These are phyloP conservation scores for Sebastiscus tertius DNA, from an alignment of 2,797 vertebrate species.

Conservation along the genomic window DNA sequence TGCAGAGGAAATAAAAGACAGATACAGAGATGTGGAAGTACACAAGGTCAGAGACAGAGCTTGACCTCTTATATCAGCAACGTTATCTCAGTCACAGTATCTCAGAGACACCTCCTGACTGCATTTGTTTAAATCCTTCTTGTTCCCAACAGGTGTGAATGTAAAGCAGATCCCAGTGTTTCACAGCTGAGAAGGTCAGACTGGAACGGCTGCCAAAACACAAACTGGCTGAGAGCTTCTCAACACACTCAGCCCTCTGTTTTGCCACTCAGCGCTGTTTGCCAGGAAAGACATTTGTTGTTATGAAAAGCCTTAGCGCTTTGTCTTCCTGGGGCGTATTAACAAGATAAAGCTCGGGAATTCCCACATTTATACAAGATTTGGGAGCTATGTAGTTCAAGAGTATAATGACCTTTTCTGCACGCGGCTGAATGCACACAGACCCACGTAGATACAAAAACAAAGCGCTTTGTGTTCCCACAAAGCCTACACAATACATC, in stretches of 20 bases:
- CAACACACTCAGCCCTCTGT: not conserved
- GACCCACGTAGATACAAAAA: constrained; percentile 14
- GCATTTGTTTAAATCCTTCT: constrained; percentile 16
- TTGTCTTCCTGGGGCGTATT: not conserved
- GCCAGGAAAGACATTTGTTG: constrained; percentile 9
- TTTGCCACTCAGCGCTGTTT: not conserved
- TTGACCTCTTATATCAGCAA: not conserved
- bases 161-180: constrained; percentile 18
- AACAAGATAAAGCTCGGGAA: not conserved
- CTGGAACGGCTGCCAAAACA: not conserved
- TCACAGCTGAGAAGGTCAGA: constrained; percentile 8
- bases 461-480: constrained; percentile 23
- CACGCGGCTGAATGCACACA: not conserved
- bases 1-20: constrained; percentile 10
- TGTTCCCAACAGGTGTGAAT: constrained; percentile 38
- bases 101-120: not conserved
- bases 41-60: not conserved
- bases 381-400: not conserved
- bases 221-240: not conserved
- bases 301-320: not conserved
- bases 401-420: not conserved
- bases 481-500: constrained; percentile 19
- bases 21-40: not conserved
- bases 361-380: not conserved
- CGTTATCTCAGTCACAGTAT: not conserved